Evolutionary conservation across 2,113 vertebrate species (phyloP), one percentile per base, ranked within the genome.

Genomic region (Lepisosteus oculatus): DNA sequence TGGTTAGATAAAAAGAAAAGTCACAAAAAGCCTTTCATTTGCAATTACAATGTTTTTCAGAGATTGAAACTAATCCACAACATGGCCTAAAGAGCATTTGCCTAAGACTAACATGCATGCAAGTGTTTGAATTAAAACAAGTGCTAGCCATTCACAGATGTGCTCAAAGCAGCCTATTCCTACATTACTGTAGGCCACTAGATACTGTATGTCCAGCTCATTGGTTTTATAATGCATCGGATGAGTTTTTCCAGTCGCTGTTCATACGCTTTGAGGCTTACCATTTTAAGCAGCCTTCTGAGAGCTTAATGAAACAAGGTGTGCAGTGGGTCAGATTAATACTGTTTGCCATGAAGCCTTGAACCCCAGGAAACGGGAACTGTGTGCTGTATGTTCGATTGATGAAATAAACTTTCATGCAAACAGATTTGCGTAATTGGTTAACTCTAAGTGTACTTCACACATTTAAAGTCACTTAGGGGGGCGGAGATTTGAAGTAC

Each of bases 301-400:
- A 45, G 69, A 69, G 75, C 73, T 59, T 75, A 77, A 74, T 65
- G 62, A 59, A 74, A 63, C 65, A 69, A 72, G 66, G 63, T 73
- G 64, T 54, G 3, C 61, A 45, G 62, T 69, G 68, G 56, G 78
- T 76, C 62, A 66, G 64, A 68, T 70, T 67, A 54, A 55, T 65
- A 67, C 71, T 67, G 59, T 42, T 12, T 79, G 70, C 72, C 77
- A 69, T 51, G 47, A 51, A 51, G 47, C 47, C 47, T 51, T 6
- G 47, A 51, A 51, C 9, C 29, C 9, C 1, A 51, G 47, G 47
- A 51, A 51, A 9, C 47, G 2, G 29, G 29, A 29, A 2, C 29
- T 29, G 29, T 29, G 29, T 29, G 29, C 29, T 29, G 29, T 29
- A 29, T 29, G 29, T 29, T 29, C 2, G 29, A 29, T 29, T 29